Percentiles rank a stretch among this genome's conserved stretches.
These are phyloP conservation scores for Lates calcarifer DNA, from an alignment of 2,113 vertebrate species.

Conservation along the genomic window DNA sequence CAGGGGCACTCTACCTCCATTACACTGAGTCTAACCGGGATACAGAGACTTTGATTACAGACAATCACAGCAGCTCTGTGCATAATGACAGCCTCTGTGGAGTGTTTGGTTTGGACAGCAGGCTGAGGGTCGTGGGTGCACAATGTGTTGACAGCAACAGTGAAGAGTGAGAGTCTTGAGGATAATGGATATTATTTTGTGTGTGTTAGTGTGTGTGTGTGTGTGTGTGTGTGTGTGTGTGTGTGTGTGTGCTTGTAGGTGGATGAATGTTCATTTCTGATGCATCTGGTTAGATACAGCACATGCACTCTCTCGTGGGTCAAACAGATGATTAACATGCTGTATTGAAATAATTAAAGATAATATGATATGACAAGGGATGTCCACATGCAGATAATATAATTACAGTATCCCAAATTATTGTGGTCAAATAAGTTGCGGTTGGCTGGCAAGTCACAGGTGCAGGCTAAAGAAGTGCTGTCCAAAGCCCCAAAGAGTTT, in stretches of 20 bases:
- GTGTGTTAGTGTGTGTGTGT: neutral
- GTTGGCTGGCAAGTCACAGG: neutral
- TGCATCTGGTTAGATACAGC: no score
- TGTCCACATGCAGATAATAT: neutral
- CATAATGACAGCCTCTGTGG: neutral
- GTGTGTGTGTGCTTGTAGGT: no score
- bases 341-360: no score
- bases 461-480: neutral
- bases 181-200: slow-evolving; percentile 1
- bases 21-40: neutral
- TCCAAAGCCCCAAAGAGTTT: no score
- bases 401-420: neutral
- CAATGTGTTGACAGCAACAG: neutral
- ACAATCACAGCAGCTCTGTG: slow-evolving; percentile 13
- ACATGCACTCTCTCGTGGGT: no score
- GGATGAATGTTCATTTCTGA: no score
- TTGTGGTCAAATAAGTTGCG: neutral
- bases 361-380: no score
- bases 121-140: neutral
- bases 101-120: neutral
- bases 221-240: slow-evolving; percentile 3
- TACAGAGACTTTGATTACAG: slow-evolving; percentile 49
- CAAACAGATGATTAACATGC: no score
- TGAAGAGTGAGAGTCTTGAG: neutral
- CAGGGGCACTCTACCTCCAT: slow-evolving; percentile 35